phyloP scores from a whole-genome alignment of 2,113 vertebrate genomes.

The Alethe diademata region DNA sequence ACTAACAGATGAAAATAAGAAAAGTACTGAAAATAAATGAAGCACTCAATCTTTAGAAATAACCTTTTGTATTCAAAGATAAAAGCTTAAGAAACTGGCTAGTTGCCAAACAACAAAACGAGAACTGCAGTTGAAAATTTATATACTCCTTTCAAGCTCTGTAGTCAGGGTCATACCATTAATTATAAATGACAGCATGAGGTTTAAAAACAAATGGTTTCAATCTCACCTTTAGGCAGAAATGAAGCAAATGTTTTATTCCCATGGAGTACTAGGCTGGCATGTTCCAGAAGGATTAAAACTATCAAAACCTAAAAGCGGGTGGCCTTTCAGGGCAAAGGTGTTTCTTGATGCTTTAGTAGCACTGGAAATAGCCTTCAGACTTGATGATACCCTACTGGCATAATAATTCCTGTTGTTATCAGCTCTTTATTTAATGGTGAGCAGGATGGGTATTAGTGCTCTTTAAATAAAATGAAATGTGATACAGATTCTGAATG shows the following conservation, averaged over 20 bases:
- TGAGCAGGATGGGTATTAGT: neutral
- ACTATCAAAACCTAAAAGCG: neutral
- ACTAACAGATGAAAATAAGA: slow-evolving; percentile 32
- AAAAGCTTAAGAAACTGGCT: slow-evolving; percentile 45
- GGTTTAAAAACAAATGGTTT: slow-evolving; percentile 53
- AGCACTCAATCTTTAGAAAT: slow-evolving; percentile 15
- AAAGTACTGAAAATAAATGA: slow-evolving; percentile 33
- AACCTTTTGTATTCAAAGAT: slow-evolving; percentile 46
- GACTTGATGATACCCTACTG: neutral
- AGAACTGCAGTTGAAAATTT: slow-evolving; percentile 30
- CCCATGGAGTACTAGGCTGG: neutral
- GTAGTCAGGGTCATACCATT: slow-evolving; percentile 39
- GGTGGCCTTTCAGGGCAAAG: neutral
- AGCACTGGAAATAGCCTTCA: neutral
- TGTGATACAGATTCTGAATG: rapidly evolving
- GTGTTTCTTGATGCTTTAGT: neutral
- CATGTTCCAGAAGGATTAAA: slow-evolving; percentile 4
- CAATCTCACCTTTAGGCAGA: slow-evolving; percentile 48
- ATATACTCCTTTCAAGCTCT: slow-evolving; percentile 37
- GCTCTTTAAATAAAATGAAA: neutral
- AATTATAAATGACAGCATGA: slow-evolving; percentile 46
- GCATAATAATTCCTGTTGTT: neutral
- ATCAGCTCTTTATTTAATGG: neutral
- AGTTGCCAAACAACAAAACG: neutral
- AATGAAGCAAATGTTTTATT: slow-evolving; percentile 26